Conservation (phyloP, 2,797 vertebrate species). For the Scarus forsteni region DNA sequence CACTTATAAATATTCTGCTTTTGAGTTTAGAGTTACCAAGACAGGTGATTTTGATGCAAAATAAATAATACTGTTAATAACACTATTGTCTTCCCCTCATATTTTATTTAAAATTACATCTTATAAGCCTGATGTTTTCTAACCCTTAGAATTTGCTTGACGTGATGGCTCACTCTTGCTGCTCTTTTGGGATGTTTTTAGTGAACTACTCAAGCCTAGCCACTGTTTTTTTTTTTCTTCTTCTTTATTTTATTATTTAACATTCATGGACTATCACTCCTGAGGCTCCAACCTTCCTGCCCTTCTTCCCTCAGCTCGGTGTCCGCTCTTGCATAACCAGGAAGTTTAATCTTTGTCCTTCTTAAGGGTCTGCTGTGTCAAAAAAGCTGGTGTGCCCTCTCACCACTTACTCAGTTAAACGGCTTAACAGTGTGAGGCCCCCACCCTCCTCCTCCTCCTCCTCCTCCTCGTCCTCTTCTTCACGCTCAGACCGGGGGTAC, state of each 20-base stretch:
- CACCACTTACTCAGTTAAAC: conserved; percentile 57
- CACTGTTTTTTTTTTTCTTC: conserved; percentile 45
- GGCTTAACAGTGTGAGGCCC: conserved; percentile 47
- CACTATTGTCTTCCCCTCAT: too few species aligned
- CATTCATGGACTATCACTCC: conserved; percentile 19
- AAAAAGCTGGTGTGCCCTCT: conserved; percentile 46
- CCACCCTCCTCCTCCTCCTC: not conserved
- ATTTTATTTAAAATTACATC: too few species aligned
- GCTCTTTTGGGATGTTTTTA: conserved; percentile 33
- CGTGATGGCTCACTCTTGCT: conserved; percentile 23
- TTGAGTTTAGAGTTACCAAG: too few species aligned
- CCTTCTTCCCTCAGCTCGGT: conserved; percentile 12
- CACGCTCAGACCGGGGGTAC: conserved; percentile 35
- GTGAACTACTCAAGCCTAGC: conserved; percentile 24
- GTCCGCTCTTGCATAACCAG: conserved; percentile 59
- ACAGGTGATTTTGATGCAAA: too few species aligned
- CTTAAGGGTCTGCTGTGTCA: conserved; percentile 46
- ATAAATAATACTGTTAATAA: too few species aligned
- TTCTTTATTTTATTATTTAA: conserved; percentile 19
- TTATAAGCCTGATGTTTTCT: too few species aligned
- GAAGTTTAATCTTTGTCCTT: conserved; percentile 68
- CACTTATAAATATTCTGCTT: too few species aligned
- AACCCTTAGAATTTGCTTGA: too few species aligned
- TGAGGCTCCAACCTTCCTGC: conserved; percentile 16
- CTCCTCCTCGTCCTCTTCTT: not conserved